Percentiles rank a stretch among this genome's conserved stretches.
Evolutionary conservation across 2,888 invertebrate species (phyloP).

Genomic region (Chouioia cunea): DNA sequence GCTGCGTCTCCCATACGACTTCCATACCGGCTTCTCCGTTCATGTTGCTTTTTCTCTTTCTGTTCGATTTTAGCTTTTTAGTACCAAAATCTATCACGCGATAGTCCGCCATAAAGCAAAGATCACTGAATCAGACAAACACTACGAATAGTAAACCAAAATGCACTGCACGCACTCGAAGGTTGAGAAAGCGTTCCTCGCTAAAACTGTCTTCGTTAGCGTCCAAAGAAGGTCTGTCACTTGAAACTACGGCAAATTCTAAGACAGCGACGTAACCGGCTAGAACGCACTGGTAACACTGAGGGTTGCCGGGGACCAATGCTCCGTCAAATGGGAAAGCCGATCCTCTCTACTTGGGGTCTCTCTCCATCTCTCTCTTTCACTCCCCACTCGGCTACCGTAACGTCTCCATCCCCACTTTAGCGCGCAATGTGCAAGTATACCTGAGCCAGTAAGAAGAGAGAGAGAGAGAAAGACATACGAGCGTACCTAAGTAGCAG

Average conservation of each 20-base stretch:
- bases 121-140: too few species aligned
- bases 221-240: too few species aligned
- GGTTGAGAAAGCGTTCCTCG: too few species aligned
- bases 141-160: too few species aligned
- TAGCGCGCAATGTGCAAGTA: background rate
- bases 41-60: slow-evolving; percentile 54
- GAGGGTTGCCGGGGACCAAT: slow-evolving; percentile 20
- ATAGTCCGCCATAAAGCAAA: too few species aligned
- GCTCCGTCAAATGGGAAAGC: background rate
- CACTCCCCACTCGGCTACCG: background rate
- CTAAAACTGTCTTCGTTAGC: too few species aligned
- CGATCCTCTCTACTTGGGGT: slow-evolving; percentile 2
- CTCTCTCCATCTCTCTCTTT: background rate
- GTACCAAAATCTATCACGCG: too few species aligned
- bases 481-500: too few species aligned
- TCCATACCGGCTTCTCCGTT: slow-evolving; percentile 62
- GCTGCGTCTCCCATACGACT: slow-evolving; percentile 66
- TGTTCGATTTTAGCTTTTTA: background rate
- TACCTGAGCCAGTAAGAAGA: background rate
- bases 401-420: background rate
- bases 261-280: background rate
- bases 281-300: slow-evolving; percentile 25
- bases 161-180: too few species aligned
- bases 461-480: background rate
- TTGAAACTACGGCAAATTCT: too few species aligned